These are phyloP conservation scores for Parazoanthus swiftii DNA, from an alignment of 92 coral and sea anemone genomes.

Conservation along the genomic window DNA sequence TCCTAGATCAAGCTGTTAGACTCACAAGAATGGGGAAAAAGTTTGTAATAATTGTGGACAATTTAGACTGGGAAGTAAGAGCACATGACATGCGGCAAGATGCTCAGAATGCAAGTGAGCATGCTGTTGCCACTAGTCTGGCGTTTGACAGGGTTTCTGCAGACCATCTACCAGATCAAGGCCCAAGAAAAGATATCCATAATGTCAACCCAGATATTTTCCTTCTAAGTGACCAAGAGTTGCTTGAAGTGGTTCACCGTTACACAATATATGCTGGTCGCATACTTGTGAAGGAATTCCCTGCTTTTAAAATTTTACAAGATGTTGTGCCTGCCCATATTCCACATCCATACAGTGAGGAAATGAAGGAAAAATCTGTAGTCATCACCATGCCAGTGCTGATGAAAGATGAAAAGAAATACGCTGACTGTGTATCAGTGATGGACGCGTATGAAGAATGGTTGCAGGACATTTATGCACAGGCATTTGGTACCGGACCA, in stretches of 20 bases:
- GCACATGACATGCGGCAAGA: constrained; percentile 52
- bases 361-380: constrained; percentile 40
- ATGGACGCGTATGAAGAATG: constrained; percentile 46
- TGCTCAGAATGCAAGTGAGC: constrained; percentile 49
- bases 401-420: constrained; percentile 52
- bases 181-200: constrained; percentile 43
- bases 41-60: constrained; percentile 50
- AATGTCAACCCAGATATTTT: constrained; percentile 36
- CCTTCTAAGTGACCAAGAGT: constrained; percentile 40
- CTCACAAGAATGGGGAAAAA: constrained; percentile 41
- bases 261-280: constrained; percentile 51
- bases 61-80: constrained; percentile 58
- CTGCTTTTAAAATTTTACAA: constrained; percentile 19
- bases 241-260: constrained; percentile 37
- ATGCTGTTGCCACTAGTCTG: constrained; percentile 50
- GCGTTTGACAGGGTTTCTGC: constrained; percentile 46
- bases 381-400: constrained; percentile 36
- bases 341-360: constrained; percentile 36
- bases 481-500: constrained; percentile 21
- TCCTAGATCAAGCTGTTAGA: constrained; percentile 51
- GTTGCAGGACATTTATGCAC: constrained; percentile 37
- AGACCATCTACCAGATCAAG: constrained; percentile 45
- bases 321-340: constrained; percentile 39
- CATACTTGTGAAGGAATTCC: constrained; percentile 28
- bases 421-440: constrained; percentile 28